Evolutionary conservation across 1,140 invertebrate genomes (phyloP).

Genomic region (Drosophila ohnishii): DNA sequence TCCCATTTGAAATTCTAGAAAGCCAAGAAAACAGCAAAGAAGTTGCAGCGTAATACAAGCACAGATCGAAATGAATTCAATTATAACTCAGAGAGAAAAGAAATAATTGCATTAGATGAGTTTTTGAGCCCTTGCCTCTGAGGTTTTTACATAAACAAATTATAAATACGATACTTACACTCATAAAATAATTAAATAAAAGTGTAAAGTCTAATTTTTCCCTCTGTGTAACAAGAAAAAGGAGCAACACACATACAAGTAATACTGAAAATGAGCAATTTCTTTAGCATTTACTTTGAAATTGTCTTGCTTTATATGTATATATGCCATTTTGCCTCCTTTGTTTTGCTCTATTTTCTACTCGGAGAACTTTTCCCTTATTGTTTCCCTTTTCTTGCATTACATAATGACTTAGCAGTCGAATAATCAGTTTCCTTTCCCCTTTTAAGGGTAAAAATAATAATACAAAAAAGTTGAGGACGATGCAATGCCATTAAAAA

Average conservation of each 20-base stretch:
- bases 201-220: neutral
- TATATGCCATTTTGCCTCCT: conserved; percentile 11
- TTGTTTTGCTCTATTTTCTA: conserved; percentile 16
- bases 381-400: conserved; percentile 62
- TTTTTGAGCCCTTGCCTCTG: no score
- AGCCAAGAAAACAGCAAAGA: conserved; percentile 12
- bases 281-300: conserved; percentile 62
- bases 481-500: conserved; percentile 33
- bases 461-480: neutral
- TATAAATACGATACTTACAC: neutral
- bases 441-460: neutral
- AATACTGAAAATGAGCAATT: conserved; percentile 66
- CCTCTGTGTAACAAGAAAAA: neutral
- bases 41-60: conserved; percentile 1
- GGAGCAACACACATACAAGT: conserved; percentile 8
- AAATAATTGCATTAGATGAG: neutral
- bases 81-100: neutral
- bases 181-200: neutral
- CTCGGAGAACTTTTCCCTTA: conserved; percentile 52
- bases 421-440: conserved; percentile 5
- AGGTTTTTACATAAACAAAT: neutral
- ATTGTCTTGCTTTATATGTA: conserved; percentile 53
- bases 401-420: conserved; percentile 24
- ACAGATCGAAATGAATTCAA: neutral
- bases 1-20: conserved; percentile 66